Base-by-base conservation (phyloP, 2,888 invertebrate genomes). In the Mactromeris polynyma region DNA sequence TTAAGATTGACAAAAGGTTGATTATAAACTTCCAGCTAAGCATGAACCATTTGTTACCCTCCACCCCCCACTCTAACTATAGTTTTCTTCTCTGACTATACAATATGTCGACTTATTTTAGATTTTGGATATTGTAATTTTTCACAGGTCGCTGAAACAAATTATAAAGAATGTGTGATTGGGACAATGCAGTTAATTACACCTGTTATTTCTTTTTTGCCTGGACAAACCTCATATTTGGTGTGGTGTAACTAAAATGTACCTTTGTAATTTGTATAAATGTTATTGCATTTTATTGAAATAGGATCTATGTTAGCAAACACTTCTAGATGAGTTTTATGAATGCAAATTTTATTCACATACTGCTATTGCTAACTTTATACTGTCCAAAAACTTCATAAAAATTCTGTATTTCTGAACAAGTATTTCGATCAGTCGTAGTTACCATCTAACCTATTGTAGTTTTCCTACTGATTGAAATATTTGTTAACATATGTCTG, bases 131-230 rank as follows among this genome's bases (percentile, higher is more conserved):
- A 64, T 11, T 64, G 21, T 64, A 73, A 73, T 11, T 73, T 73
- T 73, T 73, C 73, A 33, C 36, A 73, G 73, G 73, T 33, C 14
- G 36, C 14, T 33, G 33, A 73, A 73, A 36, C 36, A 33, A 31
- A 51, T 81, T 58, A 40, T 40, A 81, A 58, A 64, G 46, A 80
- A 81, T 89, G 89, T 89, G 89, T 87, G 89, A 78, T 85, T 81
- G 82, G 64, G 89, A 87, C 89, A 89, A 89, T 87, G 89, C 87
- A 85, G 78, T 81, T 77, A 78, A 19, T 78, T 11, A 36, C 73
- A 73, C 36, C 73, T 26, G 36, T 17, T 36, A 73, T 73, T 73
- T 73, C 58, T 26, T n/a, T 26, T 64, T 64, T n/a, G 3, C 7
- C 2, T n/a, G 58, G 9, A 2, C n/a, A 64, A 64, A 64, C 21